Evolutionary conservation across 2,888 invertebrate genomes (phyloP), one percentile per base, ranked within the genome.

Genomic region (Pteria penguin): DNA sequence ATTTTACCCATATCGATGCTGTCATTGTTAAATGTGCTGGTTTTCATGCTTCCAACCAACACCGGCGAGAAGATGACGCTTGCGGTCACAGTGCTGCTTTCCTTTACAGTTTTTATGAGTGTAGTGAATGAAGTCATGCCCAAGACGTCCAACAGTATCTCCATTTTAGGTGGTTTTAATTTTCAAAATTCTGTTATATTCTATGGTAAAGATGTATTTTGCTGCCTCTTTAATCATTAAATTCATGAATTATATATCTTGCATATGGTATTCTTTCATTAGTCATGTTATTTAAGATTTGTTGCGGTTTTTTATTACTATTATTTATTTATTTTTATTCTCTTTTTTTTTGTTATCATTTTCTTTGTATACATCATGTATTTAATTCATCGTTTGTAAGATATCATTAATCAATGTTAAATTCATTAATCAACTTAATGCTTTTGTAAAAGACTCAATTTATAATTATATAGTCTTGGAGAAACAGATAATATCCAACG

Each of bases 71-170:
- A 84, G 33, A 86, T 86, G 84, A 84, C 86, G 5, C 72, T 86
- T 55, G 86, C 86, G 2, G 86, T 86, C 14, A 86, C 86, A 0
- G 86, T 86, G 0, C 75, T 86, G 8, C 76, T 86, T 65, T 84
- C 86, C 14, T 86, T 84, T 63, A 86, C 86, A 11, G 86, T 86
- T n/a, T 86, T 84, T 68, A 82, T 86, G 68, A 84, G 86, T 69
- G 84, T 86, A 54, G 84, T 86, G 55, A 84, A 83, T 29, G 86
- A 86, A 72, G 82, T 83, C 71, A 84, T 86, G 80, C 86, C 86
- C 8, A 86, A 86, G 63, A 86, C 86, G 4, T 86, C 86, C 14
- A 84, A 84, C 71, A 84, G 84, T 52, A 72, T 84, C n/a, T 86
- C 86, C 26, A 75, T 86, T 4, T 65, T 86, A 60, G 84, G 86